phyloP scores from a whole-genome alignment of 2,888 invertebrate species.

The Anoplius nigerrimus region DNA sequence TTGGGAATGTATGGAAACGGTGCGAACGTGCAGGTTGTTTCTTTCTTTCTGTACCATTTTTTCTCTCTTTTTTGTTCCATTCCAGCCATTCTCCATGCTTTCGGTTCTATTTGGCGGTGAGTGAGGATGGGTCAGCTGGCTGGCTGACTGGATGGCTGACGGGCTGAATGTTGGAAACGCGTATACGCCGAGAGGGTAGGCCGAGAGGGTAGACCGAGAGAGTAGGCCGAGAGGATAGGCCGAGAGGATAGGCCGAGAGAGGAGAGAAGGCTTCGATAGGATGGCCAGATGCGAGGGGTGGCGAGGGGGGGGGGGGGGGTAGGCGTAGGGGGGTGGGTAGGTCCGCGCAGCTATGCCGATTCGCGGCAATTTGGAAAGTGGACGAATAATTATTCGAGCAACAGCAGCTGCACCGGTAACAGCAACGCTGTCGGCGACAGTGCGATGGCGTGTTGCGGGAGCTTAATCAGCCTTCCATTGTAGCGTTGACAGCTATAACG shows the following conservation, averaged over 20 bases:
- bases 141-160: constrained; percentile 6
- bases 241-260: too few relatives aligned
- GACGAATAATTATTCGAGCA: constrained; percentile 37
- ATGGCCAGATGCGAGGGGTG: too few relatives aligned
- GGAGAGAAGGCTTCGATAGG: too few relatives aligned
- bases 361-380: constrained; percentile 33
- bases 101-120: constrained; percentile 17
- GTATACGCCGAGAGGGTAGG: too few relatives aligned
- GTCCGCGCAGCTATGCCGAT: constrained; percentile 27
- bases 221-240: too few relatives aligned
- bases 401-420: constrained; percentile 14
- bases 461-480: constrained; percentile 62
- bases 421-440: constrained; percentile 10
- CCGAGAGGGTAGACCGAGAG: too few relatives aligned
- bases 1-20: neutral
- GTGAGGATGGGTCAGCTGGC: too few relatives aligned
- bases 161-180: too few relatives aligned
- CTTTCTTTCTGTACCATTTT: constrained; percentile 14
- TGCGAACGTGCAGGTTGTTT: too few relatives aligned
- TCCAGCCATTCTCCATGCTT: constrained; percentile 16
- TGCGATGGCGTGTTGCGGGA: constrained; percentile 21
- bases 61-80: constrained; percentile 18
- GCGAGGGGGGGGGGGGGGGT: too few relatives aligned
- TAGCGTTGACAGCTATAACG: constrained; percentile 54
- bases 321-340: too few relatives aligned